These are phyloP conservation scores for Meloidogyne floridensis DNA, from an alignment of 1,140 invertebrate species.

Conservation along the genomic window DNA sequence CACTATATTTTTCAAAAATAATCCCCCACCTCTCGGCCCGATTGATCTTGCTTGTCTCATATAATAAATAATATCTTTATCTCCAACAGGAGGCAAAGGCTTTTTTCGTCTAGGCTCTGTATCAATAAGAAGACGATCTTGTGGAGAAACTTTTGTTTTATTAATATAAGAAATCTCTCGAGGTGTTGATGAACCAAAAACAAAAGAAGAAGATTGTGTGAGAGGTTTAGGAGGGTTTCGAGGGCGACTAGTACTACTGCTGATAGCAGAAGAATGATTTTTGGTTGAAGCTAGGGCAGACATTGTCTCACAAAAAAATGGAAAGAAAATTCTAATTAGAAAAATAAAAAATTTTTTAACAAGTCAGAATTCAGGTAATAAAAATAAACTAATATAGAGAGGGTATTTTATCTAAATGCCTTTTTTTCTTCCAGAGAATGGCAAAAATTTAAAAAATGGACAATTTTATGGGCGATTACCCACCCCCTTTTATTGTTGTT, in stretches of 20 bases:
- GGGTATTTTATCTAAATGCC: too few relatives aligned
- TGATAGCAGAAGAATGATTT: neutral
- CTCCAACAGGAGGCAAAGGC: neutral
- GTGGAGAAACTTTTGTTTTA: neutral
- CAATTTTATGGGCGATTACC: constrained; percentile 3
- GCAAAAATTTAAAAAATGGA: neutral
- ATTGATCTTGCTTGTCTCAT: constrained; percentile 36
- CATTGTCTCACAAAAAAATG: neutral
- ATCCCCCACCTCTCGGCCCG: constrained; percentile 3
- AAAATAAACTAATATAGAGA: too few relatives aligned
- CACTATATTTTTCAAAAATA: neutral
- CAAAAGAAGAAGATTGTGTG: constrained; percentile 12
- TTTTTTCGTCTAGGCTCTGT: neutral
- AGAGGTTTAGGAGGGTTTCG: neutral
- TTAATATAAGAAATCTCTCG: constrained; percentile 47
- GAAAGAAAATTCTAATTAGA: neutral
- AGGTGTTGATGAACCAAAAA: constrained; percentile 54
- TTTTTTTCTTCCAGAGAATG: neutral
- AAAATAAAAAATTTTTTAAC: neutral
- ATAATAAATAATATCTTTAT: constrained; percentile 35
- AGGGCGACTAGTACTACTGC: neutral
- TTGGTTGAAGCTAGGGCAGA: neutral
- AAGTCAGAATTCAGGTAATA: neutral
- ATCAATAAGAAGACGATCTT: constrained; percentile 17
- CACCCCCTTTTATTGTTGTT: neutral